Evolutionary conservation across 2,797 vertebrate species (phyloP).

Genomic region (Syngnathus rostellatus): DNA sequence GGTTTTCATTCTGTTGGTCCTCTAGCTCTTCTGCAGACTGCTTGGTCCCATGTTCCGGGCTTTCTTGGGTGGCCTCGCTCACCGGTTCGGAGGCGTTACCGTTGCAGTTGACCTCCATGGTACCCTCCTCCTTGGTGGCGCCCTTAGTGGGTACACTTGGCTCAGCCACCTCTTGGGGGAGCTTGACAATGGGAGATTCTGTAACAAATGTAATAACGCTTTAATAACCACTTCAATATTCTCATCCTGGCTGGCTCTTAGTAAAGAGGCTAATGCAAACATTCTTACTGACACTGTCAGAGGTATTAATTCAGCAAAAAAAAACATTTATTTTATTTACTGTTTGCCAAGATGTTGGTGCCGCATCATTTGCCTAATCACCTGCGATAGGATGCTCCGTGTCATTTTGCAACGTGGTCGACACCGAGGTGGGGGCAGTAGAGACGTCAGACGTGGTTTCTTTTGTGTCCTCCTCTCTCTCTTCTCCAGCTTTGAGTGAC

Average conservation of each 20-base stretch:
- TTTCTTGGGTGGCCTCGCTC: conserved; percentile 46
- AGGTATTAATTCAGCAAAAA: neutral
- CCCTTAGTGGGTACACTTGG: conserved; percentile 4
- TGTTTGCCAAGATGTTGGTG: neutral
- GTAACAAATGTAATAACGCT: neutral
- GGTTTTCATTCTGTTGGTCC: conserved; percentile 43
- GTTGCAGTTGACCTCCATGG: conserved; percentile 77
- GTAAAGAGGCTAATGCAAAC: neutral
- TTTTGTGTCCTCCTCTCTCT: conserved; percentile 75
- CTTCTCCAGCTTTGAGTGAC: conserved; percentile 64
- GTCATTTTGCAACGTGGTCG: conserved; percentile 72
- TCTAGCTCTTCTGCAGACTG: conserved; percentile 39
- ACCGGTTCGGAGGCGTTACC: conserved; percentile 58
- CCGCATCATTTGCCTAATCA: conserved; percentile 12
- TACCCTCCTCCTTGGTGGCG: conserved; percentile 33
- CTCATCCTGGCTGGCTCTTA: neutral
- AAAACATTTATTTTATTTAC: neutral
- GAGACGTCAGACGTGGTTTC: conserved; percentile 60
- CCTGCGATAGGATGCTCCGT: conserved; percentile 51
- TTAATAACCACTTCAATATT: neutral
- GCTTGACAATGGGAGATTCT: conserved; percentile 45
- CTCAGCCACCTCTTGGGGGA: conserved; percentile 26
- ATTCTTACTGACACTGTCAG: neutral
- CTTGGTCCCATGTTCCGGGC: conserved; percentile 53
- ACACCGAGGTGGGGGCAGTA: conserved; percentile 62